These are phyloP conservation scores for Brenthis daphne DNA, from an alignment of 2,888 invertebrate species.

Conservation along the genomic window DNA sequence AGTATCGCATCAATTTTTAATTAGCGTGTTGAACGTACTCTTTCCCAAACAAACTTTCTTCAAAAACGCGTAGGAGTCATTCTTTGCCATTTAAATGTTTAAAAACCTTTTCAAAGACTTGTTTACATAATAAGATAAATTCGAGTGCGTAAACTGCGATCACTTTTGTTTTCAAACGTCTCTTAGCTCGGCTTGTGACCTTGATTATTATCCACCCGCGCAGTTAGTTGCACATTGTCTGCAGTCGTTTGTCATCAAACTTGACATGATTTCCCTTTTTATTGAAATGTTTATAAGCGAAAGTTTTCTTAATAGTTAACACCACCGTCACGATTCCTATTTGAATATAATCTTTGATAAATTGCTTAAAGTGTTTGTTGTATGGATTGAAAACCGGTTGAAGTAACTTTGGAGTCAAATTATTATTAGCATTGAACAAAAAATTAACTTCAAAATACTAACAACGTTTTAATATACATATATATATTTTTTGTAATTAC, in stretches of 20 bases:
- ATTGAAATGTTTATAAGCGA: slow-evolving; percentile 67
- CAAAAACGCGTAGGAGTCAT: slow-evolving; percentile 6
- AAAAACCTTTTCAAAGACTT: slow-evolving; percentile 25
- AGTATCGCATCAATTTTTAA: slow-evolving; percentile 2
- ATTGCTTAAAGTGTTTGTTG: too few species aligned
- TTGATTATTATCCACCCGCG: slow-evolving; percentile 61
- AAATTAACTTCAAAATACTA: too few species aligned
- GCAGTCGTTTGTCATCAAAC: slow-evolving; percentile 59
- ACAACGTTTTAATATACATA: neutral
- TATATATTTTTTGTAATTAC: too few species aligned
- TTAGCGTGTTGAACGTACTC: neutral
- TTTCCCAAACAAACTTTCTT: neutral
- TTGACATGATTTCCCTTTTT: slow-evolving; percentile 70
- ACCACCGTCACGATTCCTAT: slow-evolving; percentile 1
- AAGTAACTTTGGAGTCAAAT: too few species aligned
- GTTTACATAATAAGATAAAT: slow-evolving; percentile 43
- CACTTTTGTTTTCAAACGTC: slow-evolving; percentile 74
- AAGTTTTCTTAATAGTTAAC: slow-evolving; percentile 53
- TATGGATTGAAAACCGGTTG: too few species aligned
- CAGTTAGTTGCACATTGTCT: slow-evolving; percentile 61
- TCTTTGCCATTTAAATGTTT: slow-evolving; percentile 5
- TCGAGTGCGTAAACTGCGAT: slow-evolving; percentile 61
- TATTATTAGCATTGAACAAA: too few species aligned
- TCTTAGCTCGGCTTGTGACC: slow-evolving; percentile 54
- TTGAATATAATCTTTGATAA: too few species aligned